These are phyloP conservation scores for Melanotaenia pygmaea DNA, from an alignment of 2,797 vertebrate species.

Conservation along the genomic window DNA sequence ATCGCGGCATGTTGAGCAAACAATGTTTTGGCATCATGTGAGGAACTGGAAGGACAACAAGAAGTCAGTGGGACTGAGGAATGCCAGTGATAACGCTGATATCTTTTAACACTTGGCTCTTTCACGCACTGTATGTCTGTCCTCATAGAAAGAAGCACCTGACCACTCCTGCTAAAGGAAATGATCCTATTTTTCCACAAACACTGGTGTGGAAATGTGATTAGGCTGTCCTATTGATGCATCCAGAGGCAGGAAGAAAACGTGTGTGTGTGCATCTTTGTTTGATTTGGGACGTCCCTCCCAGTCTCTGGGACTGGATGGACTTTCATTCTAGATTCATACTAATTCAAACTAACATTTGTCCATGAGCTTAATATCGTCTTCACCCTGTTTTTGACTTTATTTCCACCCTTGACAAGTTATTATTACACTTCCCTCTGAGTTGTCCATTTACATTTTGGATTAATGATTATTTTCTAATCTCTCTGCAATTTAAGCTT, in stretches of 20 bases:
- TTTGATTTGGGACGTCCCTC: neutral
- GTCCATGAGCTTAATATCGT: neutral
- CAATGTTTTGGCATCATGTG: slow-evolving; percentile 36
- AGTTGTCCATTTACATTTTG: neutral
- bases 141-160: neutral
- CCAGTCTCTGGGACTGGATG: neutral
- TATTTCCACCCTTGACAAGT: neutral
- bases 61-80: slow-evolving; percentile 18
- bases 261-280: neutral
- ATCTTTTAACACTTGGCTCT: slow-evolving; percentile 5
- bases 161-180: neutral
- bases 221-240: slow-evolving; percentile 1
- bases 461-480: too few species aligned
- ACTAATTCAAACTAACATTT: neutral
- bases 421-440: neutral
- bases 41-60: slow-evolving; percentile 34
- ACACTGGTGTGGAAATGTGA: neutral
- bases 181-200: neutral
- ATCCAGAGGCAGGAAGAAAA: neutral
- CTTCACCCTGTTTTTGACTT: neutral
- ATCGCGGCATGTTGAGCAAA: slow-evolving; percentile 51
- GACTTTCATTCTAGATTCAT: neutral
- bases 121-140: neutral
- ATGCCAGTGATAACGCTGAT: slow-evolving; percentile 33
- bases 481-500: too few species aligned